Conservation (phyloP, 2,888 invertebrate species). For the Baronia brevicornis region DNA sequence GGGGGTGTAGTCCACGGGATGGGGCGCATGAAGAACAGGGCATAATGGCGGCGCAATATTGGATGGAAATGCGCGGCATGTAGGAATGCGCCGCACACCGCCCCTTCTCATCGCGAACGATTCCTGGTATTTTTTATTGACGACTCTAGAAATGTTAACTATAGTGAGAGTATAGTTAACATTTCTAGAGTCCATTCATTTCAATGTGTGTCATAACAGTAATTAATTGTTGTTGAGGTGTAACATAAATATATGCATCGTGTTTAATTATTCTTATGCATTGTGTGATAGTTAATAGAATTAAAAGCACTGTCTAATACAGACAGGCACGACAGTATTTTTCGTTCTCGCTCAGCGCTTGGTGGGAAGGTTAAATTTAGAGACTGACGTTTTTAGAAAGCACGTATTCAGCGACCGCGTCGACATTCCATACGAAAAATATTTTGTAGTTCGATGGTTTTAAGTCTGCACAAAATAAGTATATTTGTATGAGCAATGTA, state of each 20-base stretch:
- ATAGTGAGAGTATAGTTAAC: too few relatives aligned
- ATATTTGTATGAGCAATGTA: constrained; percentile 11
- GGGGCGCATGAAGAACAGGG: constrained; percentile 55
- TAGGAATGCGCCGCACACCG: constrained; percentile 72
- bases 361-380: constrained; percentile 60
- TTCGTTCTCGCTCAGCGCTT: constrained; percentile 47
- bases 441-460: constrained; percentile 22
- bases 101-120: constrained; percentile 68
- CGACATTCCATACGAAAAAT: constrained; percentile 18
- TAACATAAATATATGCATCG: neutral
- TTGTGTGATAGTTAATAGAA: constrained; percentile 38
- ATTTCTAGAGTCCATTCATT: too few relatives aligned
- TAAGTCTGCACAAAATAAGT: constrained; percentile 18
- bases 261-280: neutral
- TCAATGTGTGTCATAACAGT: too few relatives aligned
- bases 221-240: neutral
- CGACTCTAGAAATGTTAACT: constrained; percentile 59
- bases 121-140: constrained; percentile 75
- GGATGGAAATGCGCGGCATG: constrained; percentile 76
- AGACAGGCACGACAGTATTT: constrained; percentile 56
- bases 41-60: constrained; percentile 76
- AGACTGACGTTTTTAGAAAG: constrained; percentile 53
- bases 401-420: constrained; percentile 33
- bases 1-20: constrained; percentile 50
- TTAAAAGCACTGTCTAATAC: constrained; percentile 52